These are phyloP conservation scores for Pavo muticus DNA, from an alignment of 2,113 vertebrate species.

Conservation along the genomic window DNA sequence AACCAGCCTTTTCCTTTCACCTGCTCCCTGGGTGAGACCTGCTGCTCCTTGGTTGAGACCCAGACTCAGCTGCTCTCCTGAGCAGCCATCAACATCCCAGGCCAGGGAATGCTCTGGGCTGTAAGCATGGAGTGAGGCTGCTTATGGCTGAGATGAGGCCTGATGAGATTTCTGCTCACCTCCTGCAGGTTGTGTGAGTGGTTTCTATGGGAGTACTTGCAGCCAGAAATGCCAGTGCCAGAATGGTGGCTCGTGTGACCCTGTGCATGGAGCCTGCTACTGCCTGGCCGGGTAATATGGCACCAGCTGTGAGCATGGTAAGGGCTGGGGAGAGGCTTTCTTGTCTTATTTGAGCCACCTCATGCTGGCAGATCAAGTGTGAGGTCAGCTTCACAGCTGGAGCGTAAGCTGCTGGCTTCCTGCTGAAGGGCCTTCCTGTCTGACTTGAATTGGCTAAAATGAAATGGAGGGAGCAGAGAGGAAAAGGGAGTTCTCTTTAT, in stretches of 20 bases:
- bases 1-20: neutral
- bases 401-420: accelerated
- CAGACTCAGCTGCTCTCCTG: neutral
- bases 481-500: neutral
- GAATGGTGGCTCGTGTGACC: conserved; percentile 80
- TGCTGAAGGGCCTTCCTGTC: neutral
- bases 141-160: accelerated
- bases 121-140: accelerated
- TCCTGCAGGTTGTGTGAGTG: conserved; percentile 75
- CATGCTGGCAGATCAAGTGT: accelerated
- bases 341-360: neutral
- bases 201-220: conserved; percentile 82
- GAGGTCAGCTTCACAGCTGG: neutral
- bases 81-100: neutral
- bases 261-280: conserved; percentile 75
- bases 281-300: conserved; percentile 83
- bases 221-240: conserved; percentile 80
- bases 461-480: neutral
- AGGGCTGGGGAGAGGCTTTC: neutral
- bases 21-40: neutral
- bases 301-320: conserved; percentile 81
- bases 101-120: accelerated
- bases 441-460: neutral
- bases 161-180: neutral
- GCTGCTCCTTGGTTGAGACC: neutral